These are phyloP conservation scores for Drosophila setosimentum DNA, from an alignment of 2,888 invertebrate genomes.

Conservation along the genomic window DNA sequence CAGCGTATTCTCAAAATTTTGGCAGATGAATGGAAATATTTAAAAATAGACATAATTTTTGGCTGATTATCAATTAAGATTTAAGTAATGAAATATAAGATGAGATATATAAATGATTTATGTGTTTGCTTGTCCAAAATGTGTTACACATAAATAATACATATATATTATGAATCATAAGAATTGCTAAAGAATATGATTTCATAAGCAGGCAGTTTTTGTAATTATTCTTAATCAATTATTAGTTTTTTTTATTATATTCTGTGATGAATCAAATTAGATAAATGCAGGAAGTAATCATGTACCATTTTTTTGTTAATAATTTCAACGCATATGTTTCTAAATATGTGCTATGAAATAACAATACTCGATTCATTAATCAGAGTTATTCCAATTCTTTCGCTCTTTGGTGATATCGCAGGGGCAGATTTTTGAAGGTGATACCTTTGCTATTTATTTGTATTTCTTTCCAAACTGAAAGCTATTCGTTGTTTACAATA, in stretches of 20 bases:
- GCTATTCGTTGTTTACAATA: background rate
- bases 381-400: background rate
- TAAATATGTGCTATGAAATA: background rate
- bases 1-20: constrained; percentile 42
- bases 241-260: background rate
- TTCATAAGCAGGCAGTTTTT: background rate
- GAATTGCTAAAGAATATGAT: background rate
- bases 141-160: constrained; percentile 1
- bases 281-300: background rate
- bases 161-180: constrained; percentile 39
- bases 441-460: background rate
- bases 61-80: constrained; percentile 65
- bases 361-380: background rate
- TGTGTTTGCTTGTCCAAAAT: constrained; percentile 7
- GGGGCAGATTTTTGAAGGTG: background rate
- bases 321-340: background rate
- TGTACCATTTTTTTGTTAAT: too few relatives aligned
- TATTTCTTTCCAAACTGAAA: background rate
- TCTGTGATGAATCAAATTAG: constrained; percentile 1
- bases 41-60: constrained; percentile 60
- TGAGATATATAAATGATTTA: constrained; percentile 45
- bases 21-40: constrained; percentile 62
- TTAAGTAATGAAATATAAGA: constrained; percentile 68
- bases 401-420: background rate
- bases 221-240: background rate